A percentile compares a stretch with the other conserved stretches of the same genome.
These are phyloP conservation scores for Takifugu ocellatus DNA, from an alignment of 2,797 vertebrate genomes.

Conservation along the genomic window DNA sequence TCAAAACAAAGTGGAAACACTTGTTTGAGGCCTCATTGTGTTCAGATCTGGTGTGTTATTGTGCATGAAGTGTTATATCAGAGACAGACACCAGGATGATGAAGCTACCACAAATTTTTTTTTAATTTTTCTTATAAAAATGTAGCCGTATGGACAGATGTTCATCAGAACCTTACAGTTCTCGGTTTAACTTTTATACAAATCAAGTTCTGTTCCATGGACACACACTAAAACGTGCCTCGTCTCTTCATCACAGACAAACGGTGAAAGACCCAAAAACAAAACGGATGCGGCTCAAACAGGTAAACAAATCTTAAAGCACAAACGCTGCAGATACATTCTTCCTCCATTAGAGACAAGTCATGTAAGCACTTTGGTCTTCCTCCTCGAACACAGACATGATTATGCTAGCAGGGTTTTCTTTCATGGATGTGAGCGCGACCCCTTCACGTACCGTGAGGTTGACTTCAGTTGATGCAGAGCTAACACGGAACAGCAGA, in stretches of 20 bases:
- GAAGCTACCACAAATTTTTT: too few species aligned
- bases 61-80: too few species aligned
- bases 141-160: slow-evolving; percentile 10
- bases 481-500: slow-evolving; percentile 3
- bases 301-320: slow-evolving; percentile 73
- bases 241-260: slow-evolving; percentile 43
- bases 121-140: slow-evolving; percentile 60
- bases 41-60: too few species aligned
- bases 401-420: slow-evolving; percentile 18
- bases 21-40: too few species aligned
- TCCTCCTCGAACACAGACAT: slow-evolving; percentile 68
- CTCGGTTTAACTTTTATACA: too few species aligned
- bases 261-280: slow-evolving; percentile 32
- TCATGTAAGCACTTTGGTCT: slow-evolving; percentile 91
- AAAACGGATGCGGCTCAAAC: slow-evolving; percentile 40
- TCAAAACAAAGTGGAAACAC: too few species aligned
- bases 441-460: slow-evolving; percentile 30
- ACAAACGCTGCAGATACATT: slow-evolving; percentile 76
- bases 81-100: too few species aligned
- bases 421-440: neutral
- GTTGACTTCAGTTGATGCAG: slow-evolving; percentile 10
- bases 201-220: slow-evolving; percentile 30
- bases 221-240: slow-evolving; percentile 47
- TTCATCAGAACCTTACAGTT: too few species aligned
- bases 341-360: slow-evolving; percentile 43